Conservation (phyloP, 2,113 vertebrate species). For the Nematolebias whitei region DNA sequence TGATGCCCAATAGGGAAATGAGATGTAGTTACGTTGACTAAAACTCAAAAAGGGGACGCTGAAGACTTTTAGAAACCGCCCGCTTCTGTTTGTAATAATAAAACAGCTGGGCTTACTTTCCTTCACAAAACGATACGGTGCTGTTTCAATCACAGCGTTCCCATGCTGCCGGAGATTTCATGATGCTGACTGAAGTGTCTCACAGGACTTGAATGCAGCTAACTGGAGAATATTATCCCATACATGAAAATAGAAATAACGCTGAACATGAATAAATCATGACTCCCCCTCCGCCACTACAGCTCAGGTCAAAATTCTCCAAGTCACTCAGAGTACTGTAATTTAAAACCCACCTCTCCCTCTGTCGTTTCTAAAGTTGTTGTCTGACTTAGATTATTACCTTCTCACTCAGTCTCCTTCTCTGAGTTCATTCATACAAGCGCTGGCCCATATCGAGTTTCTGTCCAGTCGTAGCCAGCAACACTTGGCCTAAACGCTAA, state of each 20-base stretch:
- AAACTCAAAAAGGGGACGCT: slow-evolving; percentile 34
- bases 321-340: slow-evolving; percentile 15
- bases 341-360: slow-evolving; percentile 1
- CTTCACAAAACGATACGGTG: slow-evolving; percentile 30
- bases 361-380: slow-evolving; percentile 39
- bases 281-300: slow-evolving; percentile 11
- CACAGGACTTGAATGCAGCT: slow-evolving; percentile 28
- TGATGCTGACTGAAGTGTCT: slow-evolving; percentile 30
- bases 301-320: slow-evolving; percentile 16
- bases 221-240: slow-evolving; percentile 36
- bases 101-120: slow-evolving; percentile 40
- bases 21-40: slow-evolving; percentile 63
- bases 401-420: slow-evolving; percentile 21
- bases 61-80: slow-evolving; percentile 26
- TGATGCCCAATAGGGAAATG: slow-evolving; percentile 57
- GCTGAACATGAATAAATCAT: slow-evolving; percentile 51
- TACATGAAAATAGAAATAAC: slow-evolving; percentile 53
- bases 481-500: slow-evolving; percentile 50
- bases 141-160: slow-evolving; percentile 30
- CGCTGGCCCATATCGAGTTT: slow-evolving; percentile 67
- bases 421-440: slow-evolving; percentile 53
- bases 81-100: slow-evolving; percentile 57
- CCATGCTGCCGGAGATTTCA: slow-evolving; percentile 50
- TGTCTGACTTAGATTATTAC: slow-evolving; percentile 32
- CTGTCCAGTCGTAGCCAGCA: slow-evolving; percentile 58